Percentiles rank a stretch among this genome's conserved stretches.
Evolutionary conservation across 2,113 vertebrate species (phyloP).

Genomic region (Physeter macrocephalus): DNA sequence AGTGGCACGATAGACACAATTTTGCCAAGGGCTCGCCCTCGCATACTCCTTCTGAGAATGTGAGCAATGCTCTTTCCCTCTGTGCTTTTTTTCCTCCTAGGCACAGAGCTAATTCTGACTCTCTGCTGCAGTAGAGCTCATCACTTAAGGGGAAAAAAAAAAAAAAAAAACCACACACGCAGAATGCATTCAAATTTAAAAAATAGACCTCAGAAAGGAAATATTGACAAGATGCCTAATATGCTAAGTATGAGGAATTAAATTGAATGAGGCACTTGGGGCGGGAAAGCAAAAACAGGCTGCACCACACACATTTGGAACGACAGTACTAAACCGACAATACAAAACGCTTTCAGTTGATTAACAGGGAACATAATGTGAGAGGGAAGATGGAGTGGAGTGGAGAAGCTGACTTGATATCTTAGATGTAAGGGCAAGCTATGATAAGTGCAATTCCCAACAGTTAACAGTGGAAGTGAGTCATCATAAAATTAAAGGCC

Average conservation of each 20-base stretch:
- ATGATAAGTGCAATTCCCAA: fast-evolving
- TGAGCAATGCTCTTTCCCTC: slow-evolving; percentile 42
- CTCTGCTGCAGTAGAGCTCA: slow-evolving; percentile 44
- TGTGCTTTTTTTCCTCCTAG: slow-evolving; percentile 35
- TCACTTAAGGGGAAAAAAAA: slow-evolving; percentile 50
- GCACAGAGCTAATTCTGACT: slow-evolving; percentile 20
- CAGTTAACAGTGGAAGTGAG: slow-evolving; percentile 44
- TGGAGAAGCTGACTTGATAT: slow-evolving; percentile 62
- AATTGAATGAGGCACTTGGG: slow-evolving; percentile 77
- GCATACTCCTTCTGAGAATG: not conserved
- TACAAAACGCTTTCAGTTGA: slow-evolving; percentile 14
- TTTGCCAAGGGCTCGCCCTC: not conserved
- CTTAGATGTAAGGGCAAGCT: not conserved
- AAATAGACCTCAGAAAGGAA: slow-evolving; percentile 77
- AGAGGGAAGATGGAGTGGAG: not conserved
- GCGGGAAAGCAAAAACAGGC: slow-evolving; percentile 62
- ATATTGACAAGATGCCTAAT: slow-evolving; percentile 78
- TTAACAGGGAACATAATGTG: not conserved
- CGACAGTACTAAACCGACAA: not conserved
- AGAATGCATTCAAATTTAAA: slow-evolving; percentile 75
- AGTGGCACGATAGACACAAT: not conserved
- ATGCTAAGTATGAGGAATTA: slow-evolving; percentile 79
- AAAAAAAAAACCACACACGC: slow-evolving; percentile 61
- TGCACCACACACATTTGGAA: slow-evolving; percentile 34
- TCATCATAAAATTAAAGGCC: not conserved